Percentiles rank a stretch among this genome's conserved stretches.
Evolutionary conservation across 30 jellyfish, hydroid and myxozoan genomes (phyloP).

Genomic region (Hydractinia echinata): DNA sequence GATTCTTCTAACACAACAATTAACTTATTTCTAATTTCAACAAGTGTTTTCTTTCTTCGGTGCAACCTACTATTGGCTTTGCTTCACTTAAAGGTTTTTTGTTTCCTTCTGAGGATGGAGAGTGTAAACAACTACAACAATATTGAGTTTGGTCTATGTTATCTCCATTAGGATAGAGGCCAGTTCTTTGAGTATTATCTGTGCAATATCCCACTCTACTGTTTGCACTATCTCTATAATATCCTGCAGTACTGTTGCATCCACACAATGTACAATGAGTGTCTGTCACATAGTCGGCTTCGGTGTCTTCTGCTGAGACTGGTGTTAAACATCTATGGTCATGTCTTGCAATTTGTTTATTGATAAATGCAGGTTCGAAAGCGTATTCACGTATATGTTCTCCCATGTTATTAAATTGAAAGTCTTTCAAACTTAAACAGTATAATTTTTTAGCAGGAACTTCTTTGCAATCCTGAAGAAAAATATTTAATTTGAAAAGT

Average conservation of each 20-base stretch:
- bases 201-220: no score
- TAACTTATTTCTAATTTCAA: background rate
- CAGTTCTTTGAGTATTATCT: no score
- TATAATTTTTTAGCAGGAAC: slow-evolving; percentile 69
- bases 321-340: slow-evolving; percentile 20
- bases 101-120: no score
- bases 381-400: background rate
- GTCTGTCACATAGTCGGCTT: no score
- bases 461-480: slow-evolving; percentile 54
- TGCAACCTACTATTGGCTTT: background rate
- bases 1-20: slow-evolving; percentile 37
- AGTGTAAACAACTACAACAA: no score
- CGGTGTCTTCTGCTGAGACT: background rate
- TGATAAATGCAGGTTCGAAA: background rate
- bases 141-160: no score
- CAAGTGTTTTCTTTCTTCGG: background rate
- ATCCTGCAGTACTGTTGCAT: no score
- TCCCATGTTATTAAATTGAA: background rate
- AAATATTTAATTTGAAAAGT: background rate
- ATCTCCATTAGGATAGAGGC: no score
- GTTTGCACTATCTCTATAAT: no score
- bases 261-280: no score
- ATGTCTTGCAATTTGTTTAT: background rate
- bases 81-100: no score
- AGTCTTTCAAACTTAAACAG: slow-evolving; percentile 24